Evolutionary conservation across 2,113 vertebrate species (phyloP), one percentile per base, ranked within the genome.

Genomic region (Raphicerus campestris): DNA sequence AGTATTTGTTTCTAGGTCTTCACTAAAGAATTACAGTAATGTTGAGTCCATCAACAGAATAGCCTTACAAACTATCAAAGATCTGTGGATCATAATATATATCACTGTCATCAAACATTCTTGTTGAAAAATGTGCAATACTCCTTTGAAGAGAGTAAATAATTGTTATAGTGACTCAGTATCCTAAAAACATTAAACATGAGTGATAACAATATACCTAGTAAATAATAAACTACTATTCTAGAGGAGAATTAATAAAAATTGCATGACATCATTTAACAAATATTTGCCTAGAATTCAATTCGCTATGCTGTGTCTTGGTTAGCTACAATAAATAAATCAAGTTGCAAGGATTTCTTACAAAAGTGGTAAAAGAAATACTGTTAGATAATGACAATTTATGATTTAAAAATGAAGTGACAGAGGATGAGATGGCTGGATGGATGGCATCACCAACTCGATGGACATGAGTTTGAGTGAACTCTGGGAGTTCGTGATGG

Each of bases 221-320:
- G 35, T 89, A 58, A 26, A 80, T 73, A 9, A 55, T 61, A 89
- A 90, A 22, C 28, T 61, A 32, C 22, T 83, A 73, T 45, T 89
- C 32, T n/a, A 80, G 24, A 92, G 51, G 32, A 84, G 73, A 80
- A 93, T 88, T 83, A 89, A 91, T 86, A 81, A 80, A 91, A 93
- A 91, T 60, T 90, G 66, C 8, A 39, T 4, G 17, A n/a, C 3
- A 35, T 75, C 42, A 82, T 87, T 89, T 39, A 93, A 80, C 35
- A 89, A 87, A 83, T 56, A 61, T 93, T 86, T 93, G 58, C n/a
- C 93, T 22, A 90, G 47, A 49, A 66, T 56, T 2, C 20, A 91
- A 45, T 81, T 89, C 20, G 89, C 16, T 87, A 7, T 75, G 20
- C 2, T 28, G 22, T 70, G 4, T 70, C 17, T 89, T 63, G 30